Evolutionary conservation across 2,113 vertebrate species (phyloP).

Genomic region (Bubo blakistoni): DNA sequence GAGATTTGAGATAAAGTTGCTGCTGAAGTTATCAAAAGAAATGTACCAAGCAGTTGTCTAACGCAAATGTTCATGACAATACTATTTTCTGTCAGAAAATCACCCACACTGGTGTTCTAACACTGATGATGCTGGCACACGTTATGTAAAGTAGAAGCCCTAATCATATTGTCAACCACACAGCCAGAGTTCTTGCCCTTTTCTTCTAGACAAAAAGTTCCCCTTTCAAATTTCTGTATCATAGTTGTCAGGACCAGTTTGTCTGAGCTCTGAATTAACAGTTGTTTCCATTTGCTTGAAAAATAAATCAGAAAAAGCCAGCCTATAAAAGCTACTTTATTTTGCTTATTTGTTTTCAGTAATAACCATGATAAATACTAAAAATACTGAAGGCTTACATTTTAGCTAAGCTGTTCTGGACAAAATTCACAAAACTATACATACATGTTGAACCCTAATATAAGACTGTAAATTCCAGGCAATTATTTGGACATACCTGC

Average conservation of each 20-base stretch:
- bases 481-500: background rate
- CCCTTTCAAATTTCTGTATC: background rate
- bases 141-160: background rate
- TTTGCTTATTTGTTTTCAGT: background rate
- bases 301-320: background rate
- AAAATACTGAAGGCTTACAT: background rate
- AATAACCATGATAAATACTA: background rate
- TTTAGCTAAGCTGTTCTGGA: background rate
- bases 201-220: background rate
- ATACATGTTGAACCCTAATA: background rate
- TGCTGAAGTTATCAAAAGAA: background rate
- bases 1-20: background rate
- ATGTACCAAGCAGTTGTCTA: background rate
- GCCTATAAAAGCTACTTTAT: background rate
- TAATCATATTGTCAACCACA: background rate
- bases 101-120: rapidly evolving
- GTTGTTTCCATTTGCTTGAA: background rate
- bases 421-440: background rate
- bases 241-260: background rate
- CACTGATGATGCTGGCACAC: background rate
- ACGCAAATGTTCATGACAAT: background rate
- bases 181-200: background rate
- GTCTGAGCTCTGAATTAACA: background rate
- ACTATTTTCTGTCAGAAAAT: background rate
- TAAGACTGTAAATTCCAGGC: background rate